Conservation (phyloP, 2,888 invertebrate species). For the Odontocerum albicorne region DNA sequence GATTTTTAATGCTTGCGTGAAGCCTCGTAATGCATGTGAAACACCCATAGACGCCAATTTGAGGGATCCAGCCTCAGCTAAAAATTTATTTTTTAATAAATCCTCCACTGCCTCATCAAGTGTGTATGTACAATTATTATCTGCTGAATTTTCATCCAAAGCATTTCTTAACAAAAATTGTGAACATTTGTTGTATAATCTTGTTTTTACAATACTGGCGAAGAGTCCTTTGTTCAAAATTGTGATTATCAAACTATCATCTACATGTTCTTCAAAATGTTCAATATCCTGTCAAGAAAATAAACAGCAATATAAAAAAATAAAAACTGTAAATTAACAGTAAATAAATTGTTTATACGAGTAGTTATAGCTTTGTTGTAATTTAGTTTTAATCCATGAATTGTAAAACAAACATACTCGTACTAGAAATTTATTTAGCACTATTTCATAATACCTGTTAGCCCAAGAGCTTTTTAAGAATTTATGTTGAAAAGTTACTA, state of each 20-base stretch:
- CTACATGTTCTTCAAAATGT: constrained; percentile 38
- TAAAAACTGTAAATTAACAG: too few relatives aligned
- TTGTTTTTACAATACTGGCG: constrained; percentile 46
- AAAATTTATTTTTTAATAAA: constrained; percentile 43
- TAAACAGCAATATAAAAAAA: too few relatives aligned
- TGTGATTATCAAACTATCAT: constrained; percentile 47
- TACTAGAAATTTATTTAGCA: background rate
- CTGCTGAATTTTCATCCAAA: constrained; percentile 14
- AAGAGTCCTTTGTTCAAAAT: constrained; percentile 49
- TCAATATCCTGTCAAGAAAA: constrained; percentile 23
- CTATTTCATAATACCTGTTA: too few relatives aligned
- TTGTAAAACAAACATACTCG: background rate
- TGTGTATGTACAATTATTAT: constrained; percentile 39
- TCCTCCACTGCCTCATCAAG: constrained; percentile 45
- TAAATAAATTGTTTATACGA: too few relatives aligned
- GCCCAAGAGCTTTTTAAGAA: too few relatives aligned
- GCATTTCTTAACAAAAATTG: constrained; percentile 45
- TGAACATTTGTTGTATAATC: constrained; percentile 45
- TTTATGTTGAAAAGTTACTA: too few relatives aligned
- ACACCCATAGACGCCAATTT: constrained; percentile 44
- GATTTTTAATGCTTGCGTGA: constrained; percentile 39
- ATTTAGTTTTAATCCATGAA: too few relatives aligned
- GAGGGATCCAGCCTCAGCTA: constrained; percentile 51
- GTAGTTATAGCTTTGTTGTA: too few relatives aligned
- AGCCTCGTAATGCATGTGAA: constrained; percentile 47